Conservation (phyloP, 2,888 invertebrate species). For the Teleiodes luculella region DNA sequence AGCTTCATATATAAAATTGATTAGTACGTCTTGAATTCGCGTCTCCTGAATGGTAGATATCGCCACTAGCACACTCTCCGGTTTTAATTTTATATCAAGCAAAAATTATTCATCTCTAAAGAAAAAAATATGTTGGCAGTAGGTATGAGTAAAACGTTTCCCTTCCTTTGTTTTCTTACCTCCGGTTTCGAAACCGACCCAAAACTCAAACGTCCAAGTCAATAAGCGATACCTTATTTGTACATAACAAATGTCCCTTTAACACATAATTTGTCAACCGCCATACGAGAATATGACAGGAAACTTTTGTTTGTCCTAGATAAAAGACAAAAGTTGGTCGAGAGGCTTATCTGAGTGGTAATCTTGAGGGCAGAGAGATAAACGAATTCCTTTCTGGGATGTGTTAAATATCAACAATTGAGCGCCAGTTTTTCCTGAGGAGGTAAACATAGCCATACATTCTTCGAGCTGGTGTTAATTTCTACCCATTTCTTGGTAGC, state of each 20-base stretch:
- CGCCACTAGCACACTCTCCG: too few relatives aligned
- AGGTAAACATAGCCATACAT: conserved; percentile 17
- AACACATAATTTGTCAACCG: conserved; percentile 44
- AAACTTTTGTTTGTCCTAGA: conserved; percentile 72
- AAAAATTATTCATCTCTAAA: too few relatives aligned
- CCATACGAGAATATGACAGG: conserved; percentile 51
- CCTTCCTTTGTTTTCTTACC: conserved; percentile 1
- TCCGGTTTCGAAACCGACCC: conserved; percentile 8
- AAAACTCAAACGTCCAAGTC: conserved; percentile 29
- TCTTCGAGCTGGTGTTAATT: conserved; percentile 15
- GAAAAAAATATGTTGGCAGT: too few relatives aligned
- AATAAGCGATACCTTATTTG: conserved; percentile 35
- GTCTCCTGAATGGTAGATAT: too few relatives aligned
- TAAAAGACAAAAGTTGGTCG: conserved; percentile 69
- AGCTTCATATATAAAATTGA: too few relatives aligned
- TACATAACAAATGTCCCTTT: conserved; percentile 41
- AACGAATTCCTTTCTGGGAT: conserved; percentile 64
- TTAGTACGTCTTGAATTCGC: too few relatives aligned
- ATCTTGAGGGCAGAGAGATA: conserved; percentile 62
- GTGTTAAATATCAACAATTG: conserved; percentile 67
- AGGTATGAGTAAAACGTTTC: background rate
- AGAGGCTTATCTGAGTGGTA: conserved; percentile 59
- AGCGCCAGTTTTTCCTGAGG: conserved; percentile 27
- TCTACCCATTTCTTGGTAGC: conserved; percentile 14
- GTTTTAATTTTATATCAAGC: too few relatives aligned